phyloP scores from a whole-genome alignment of 1,140 invertebrate species.

The Diachasmimorpha longicaudata region DNA sequence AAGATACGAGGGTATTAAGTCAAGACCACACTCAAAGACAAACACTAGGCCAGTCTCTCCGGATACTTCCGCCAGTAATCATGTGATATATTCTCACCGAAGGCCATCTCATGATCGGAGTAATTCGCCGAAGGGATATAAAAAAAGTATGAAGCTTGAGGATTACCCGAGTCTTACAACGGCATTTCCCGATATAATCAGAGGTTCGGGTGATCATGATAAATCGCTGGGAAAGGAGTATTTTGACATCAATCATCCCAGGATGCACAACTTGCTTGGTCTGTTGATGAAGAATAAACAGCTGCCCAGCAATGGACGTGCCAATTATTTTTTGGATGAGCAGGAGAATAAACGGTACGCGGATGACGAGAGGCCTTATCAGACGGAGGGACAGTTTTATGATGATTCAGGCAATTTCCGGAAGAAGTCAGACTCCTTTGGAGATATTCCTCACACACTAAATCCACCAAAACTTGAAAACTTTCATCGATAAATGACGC shows the following conservation, averaged over 20 bases:
- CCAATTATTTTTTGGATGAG: constrained; percentile 34
- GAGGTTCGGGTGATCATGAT: constrained; percentile 27
- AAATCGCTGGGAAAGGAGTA: constrained; percentile 29
- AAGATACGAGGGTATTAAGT: constrained; percentile 27
- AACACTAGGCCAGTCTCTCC: constrained; percentile 27
- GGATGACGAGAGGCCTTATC: constrained; percentile 15
- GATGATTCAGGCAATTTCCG: constrained; percentile 30
- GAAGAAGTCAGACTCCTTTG: neutral
- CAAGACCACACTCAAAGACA: constrained; percentile 31
- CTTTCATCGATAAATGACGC: neutral
- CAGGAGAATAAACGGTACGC: constrained; percentile 28
- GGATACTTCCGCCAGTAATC: constrained; percentile 40
- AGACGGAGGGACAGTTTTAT: constrained; percentile 32
- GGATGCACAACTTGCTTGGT: constrained; percentile 54
- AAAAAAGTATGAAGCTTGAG: constrained; percentile 27
- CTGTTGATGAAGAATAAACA: constrained; percentile 59
- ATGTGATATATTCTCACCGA: constrained; percentile 30
- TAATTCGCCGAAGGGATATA: constrained; percentile 7
- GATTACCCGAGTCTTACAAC: constrained; percentile 42
- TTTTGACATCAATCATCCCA: constrained; percentile 48
- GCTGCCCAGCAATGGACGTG: constrained; percentile 38
- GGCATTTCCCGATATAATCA: constrained; percentile 25
- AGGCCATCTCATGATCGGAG: constrained; percentile 8
- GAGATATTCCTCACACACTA: neutral
- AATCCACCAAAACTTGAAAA: neutral